phyloP scores from a whole-genome alignment of 2,113 vertebrate genomes.

The Turdus rufiventris region DNA sequence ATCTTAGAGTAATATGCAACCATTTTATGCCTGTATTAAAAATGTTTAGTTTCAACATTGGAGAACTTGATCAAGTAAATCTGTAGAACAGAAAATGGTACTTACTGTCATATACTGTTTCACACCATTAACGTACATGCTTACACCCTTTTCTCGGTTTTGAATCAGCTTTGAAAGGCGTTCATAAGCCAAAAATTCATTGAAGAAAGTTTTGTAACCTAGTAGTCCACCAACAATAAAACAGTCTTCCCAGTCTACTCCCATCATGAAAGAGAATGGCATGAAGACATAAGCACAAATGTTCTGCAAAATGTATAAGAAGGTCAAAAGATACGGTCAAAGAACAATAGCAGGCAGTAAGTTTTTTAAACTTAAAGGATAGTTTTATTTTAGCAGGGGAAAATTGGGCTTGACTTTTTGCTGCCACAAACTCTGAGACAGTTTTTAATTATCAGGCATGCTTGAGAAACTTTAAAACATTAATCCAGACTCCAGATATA shows the following conservation, averaged over 20 bases:
- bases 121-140: slow-evolving; percentile 72
- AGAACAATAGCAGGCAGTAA: background rate
- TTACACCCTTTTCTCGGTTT: slow-evolving; percentile 73
- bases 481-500: background rate
- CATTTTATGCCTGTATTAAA: background rate
- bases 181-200: slow-evolving; percentile 88
- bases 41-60: background rate
- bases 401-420: background rate
- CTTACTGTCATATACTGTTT: slow-evolving; percentile 85
- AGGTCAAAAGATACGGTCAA: background rate
- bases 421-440: background rate
- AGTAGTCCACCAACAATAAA: slow-evolving; percentile 85
- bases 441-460: background rate
- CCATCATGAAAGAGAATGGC: slow-evolving; percentile 90
- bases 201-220: slow-evolving; percentile 88
- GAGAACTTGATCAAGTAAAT: background rate
- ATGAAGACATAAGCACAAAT: slow-evolving; percentile 88
- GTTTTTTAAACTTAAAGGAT: background rate
- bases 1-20: background rate
- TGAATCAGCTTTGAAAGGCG: slow-evolving; percentile 77
- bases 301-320: slow-evolving; percentile 64
- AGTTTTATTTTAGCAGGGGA: background rate
- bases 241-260: slow-evolving; percentile 88
- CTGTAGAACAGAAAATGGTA: background rate
- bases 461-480: background rate